A percentile compares a stretch with the other conserved stretches of the same genome.
These are phyloP conservation scores for Boloria euphrosyne DNA, from an alignment of 2,888 invertebrate genomes.

Conservation along the genomic window DNA sequence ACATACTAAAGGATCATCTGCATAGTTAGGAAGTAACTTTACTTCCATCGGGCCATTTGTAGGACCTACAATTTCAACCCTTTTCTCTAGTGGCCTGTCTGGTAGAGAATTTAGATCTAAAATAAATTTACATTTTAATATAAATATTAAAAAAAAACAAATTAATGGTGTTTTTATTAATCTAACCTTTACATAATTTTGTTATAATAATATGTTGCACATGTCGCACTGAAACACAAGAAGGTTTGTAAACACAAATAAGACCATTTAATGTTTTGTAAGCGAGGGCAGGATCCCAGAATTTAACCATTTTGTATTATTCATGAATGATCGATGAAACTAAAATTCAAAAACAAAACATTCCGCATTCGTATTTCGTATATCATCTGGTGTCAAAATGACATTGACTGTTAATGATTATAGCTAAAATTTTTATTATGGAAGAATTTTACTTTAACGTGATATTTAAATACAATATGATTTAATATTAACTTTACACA, in stretches of 20 bases:
- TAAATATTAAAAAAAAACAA: not conserved
- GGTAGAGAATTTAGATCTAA: constrained; percentile 88
- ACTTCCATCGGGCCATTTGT: constrained; percentile 83
- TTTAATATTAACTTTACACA: too few relatives aligned
- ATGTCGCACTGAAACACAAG: constrained; percentile 78
- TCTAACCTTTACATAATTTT: constrained; percentile 87
- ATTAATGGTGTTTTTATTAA: constrained; percentile 15
- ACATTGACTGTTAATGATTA: not conserved
- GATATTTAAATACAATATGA: too few relatives aligned
- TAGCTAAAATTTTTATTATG: not conserved
- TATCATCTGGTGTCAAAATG: not conserved
- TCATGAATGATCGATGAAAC: not conserved
- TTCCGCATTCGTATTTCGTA: too few relatives aligned
- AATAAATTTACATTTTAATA: constrained; percentile 35
- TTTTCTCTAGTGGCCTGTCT: constrained; percentile 81
- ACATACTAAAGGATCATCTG: constrained; percentile 88
- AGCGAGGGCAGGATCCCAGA: constrained; percentile 79
- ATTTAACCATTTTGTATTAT: constrained; percentile 57
- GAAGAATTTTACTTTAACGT: too few relatives aligned
- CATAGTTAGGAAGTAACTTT: constrained; percentile 84
- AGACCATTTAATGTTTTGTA: constrained; percentile 88
- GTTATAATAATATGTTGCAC: constrained; percentile 82
- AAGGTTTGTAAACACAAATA: constrained; percentile 90
- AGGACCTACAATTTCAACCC: constrained; percentile 85
- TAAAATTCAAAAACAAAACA: too few relatives aligned